These are phyloP conservation scores for Cephus pygmeus DNA, from an alignment of 2,888 invertebrate genomes.

Conservation along the genomic window DNA sequence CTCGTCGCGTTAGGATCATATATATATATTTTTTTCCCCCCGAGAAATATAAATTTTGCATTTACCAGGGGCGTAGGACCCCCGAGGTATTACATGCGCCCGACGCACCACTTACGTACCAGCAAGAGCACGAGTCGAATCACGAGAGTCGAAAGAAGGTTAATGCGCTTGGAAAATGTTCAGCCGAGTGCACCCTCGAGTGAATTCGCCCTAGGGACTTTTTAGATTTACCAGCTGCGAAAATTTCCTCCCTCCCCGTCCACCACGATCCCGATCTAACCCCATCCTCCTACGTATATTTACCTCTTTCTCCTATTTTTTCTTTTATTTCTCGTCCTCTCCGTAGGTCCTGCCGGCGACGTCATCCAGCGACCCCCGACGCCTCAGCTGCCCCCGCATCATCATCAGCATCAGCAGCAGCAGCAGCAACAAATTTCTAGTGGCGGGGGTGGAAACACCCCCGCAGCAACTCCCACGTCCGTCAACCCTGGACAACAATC, in stretches of 20 bases:
- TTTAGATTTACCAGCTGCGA: constrained; percentile 7
- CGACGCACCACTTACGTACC: too few species aligned
- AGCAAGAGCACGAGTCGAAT: too few species aligned
- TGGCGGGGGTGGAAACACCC: constrained; percentile 54
- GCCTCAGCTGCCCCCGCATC: constrained; percentile 48
- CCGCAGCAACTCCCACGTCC: constrained; percentile 55
- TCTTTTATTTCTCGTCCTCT: background rate
- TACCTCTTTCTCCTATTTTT: constrained; percentile 5
- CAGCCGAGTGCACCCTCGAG: background rate
- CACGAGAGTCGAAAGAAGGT: background rate
- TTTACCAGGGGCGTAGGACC: too few species aligned
- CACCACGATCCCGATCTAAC: background rate
- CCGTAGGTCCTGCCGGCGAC: constrained; percentile 50
- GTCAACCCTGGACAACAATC: constrained; percentile 42
- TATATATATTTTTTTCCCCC: too few species aligned
- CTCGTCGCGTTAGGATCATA: too few species aligned
- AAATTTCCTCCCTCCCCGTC: background rate
- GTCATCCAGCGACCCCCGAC: constrained; percentile 63
- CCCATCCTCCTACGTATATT: background rate
- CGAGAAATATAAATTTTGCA: too few species aligned
- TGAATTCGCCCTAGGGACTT: background rate
- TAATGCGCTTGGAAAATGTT: background rate
- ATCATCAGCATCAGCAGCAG: constrained; percentile 68
- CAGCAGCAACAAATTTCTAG: constrained; percentile 38
- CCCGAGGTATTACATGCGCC: too few species aligned